Evolutionary conservation across 2,113 vertebrate genomes (phyloP).

Genomic region (Crotalus viridis): DNA sequence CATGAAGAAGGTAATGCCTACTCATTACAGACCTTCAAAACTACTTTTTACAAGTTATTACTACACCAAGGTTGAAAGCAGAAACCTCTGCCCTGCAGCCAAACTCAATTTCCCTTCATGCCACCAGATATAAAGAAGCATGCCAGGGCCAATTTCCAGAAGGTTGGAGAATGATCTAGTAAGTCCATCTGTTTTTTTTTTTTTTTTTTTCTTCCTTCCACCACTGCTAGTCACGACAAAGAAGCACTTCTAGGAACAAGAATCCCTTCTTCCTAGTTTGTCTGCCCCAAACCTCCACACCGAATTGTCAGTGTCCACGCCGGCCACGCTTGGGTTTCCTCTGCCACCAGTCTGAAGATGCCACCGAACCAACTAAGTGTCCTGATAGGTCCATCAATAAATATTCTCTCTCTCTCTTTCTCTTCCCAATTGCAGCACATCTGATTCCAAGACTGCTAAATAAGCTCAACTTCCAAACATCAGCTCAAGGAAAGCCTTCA

Average conservation of each 20-base stretch:
- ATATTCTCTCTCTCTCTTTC: not conserved
- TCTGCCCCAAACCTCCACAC: conserved; percentile 43
- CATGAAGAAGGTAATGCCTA: not conserved
- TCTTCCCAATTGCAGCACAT: conserved; percentile 28
- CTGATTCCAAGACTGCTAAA: conserved; percentile 36
- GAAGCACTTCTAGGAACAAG: not conserved
- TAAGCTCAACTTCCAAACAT: conserved; percentile 52
- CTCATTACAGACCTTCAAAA: conserved; percentile 9
- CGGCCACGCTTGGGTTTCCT: conserved; percentile 25
- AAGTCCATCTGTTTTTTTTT: not conserved
- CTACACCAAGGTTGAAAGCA: conserved; percentile 9
- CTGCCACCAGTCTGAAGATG: conserved; percentile 35
- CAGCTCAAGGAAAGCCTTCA: conserved; percentile 56
- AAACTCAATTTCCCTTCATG: not conserved
- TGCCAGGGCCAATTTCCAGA: not conserved
- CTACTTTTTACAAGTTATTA: conserved; percentile 42
- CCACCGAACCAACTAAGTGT: not conserved
- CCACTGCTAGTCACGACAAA: not conserved
- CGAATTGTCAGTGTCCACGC: not conserved
- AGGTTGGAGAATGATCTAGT: not conserved
- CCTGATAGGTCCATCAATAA: not conserved
- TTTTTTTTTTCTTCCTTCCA: not conserved
- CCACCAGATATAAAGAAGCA: conserved; percentile 36
- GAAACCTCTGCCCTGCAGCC: conserved; percentile 28
- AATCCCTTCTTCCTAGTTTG: conserved; percentile 31